Percentiles rank a stretch among this genome's conserved stretches.
Evolutionary conservation across 1,140 invertebrate genomes (phyloP).

Genomic region (Drosophila albomicans): DNA sequence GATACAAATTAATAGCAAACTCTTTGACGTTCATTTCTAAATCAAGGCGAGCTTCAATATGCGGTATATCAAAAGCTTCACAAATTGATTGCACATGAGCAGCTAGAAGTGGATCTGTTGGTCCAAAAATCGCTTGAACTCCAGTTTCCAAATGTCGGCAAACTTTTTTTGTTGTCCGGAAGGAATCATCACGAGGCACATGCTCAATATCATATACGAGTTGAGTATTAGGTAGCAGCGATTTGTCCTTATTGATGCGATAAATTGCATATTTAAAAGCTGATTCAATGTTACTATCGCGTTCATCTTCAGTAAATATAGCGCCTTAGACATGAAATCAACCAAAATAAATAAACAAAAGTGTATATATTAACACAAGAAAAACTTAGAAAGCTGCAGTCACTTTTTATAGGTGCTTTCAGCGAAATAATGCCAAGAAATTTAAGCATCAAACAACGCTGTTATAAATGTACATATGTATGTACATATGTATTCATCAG

Average conservation of each 20-base stretch:
- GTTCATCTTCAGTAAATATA: constrained; percentile 95
- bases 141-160: constrained; percentile 94
- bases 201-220: constrained; percentile 96
- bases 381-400: background rate
- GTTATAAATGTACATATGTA: too few species aligned
- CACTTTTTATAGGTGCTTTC: too few species aligned
- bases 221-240: constrained; percentile 93
- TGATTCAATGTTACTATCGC: constrained; percentile 92
- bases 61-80: constrained; percentile 94
- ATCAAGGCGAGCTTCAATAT: constrained; percentile 92
- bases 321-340: constrained; percentile 86
- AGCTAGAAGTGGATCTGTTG: constrained; percentile 92
- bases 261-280: constrained; percentile 97
- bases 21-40: constrained; percentile 89
- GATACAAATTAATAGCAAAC: constrained; percentile 96
- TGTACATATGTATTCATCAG: too few species aligned
- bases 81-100: constrained; percentile 95
- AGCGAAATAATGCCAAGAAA: too few species aligned
- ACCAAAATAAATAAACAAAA: background rate
- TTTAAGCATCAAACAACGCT: too few species aligned
- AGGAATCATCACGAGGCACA: constrained; percentile 94
- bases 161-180: constrained; percentile 96
- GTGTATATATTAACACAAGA: background rate
- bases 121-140: constrained; percentile 95
- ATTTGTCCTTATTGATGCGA: constrained; percentile 94